Conservation (phyloP, 2,113 vertebrate genomes). For the Taurulus bubalis region DNA sequence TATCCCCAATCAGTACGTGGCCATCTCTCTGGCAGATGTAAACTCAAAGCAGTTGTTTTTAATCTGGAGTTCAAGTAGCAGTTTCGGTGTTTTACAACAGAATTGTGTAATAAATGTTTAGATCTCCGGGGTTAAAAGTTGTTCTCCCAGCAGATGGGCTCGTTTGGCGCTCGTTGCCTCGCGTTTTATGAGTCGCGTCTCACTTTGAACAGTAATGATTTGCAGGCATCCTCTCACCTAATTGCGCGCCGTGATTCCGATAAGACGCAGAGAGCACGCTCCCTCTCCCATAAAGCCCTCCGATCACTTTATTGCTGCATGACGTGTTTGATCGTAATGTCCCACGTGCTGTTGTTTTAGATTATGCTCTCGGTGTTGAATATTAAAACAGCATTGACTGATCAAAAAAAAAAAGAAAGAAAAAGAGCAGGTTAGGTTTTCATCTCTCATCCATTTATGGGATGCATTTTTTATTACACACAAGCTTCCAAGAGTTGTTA, state of each 20-base stretch:
- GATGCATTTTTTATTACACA: not conserved
- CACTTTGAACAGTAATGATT: constrained; percentile 76
- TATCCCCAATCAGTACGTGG: not conserved
- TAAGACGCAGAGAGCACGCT: constrained; percentile 44
- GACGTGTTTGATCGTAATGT: constrained; percentile 42
- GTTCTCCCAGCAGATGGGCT: constrained; percentile 62
- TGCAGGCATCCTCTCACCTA: constrained; percentile 71
- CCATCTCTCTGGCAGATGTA: not conserved
- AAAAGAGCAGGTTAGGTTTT: too few relatives aligned
- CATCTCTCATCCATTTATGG: not conserved
- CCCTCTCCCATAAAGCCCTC: constrained; percentile 31
- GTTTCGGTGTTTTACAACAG: constrained; percentile 52
- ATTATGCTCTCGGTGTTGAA: constrained; percentile 23
- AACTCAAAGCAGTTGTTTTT: constrained; percentile 34
- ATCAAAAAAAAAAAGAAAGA: not conserved
- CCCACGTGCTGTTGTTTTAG: constrained; percentile 34
- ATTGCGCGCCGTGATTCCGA: constrained; percentile 57
- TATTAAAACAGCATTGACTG: not conserved
- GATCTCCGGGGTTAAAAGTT: constrained; percentile 43
- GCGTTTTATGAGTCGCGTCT: constrained; percentile 65
- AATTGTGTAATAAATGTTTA: constrained; percentile 50
- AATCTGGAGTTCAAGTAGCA: constrained; percentile 58
- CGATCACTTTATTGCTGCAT: constrained; percentile 46
- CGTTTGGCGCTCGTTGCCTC: constrained; percentile 55
- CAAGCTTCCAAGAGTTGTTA: not conserved